Base-by-base conservation (phyloP, 2,888 invertebrate species). In the Cephalotes varians region DNA sequence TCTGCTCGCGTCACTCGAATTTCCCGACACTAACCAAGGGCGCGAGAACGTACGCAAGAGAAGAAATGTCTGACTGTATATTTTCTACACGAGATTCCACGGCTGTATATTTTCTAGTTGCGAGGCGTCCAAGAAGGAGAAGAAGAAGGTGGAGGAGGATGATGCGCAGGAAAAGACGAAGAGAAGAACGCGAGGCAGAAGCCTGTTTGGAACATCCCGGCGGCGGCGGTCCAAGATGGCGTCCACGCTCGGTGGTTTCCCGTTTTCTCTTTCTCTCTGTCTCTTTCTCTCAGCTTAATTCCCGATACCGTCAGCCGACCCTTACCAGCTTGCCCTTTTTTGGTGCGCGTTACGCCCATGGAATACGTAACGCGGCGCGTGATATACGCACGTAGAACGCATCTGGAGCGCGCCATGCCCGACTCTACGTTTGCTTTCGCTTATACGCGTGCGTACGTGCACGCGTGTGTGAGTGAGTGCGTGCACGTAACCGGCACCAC, bases 271-370 rank as follows among this genome's bases (percentile, higher is more conserved):
- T 21, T 65, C 49, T 81, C 73, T 62, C 74, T 44, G 31, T 28
- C 60, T 80, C 86, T 76, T 82, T 83, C 76, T 81, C 74, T 73
- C 56, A 54, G 67, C 71, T 85, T 76, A 85, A 87, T 89, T 85
- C 84, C 85, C 84, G 83, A 87, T 88, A 81, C 77, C 81, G 83
- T 54, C 86, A 77, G 62, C 51, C 82, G 56, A 44, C 34, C 31
- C 60, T 67, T 56, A 58, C 82, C 80, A 54, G 64, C 69, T 44
- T 64, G 60, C 51, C 86, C 81, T 82, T 90, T 84, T 85, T 89
- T 67, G 77, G 84, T 51, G 49, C 81, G 54, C 80, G 87, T 81
- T 85, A 89, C 90, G 85, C 89, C 86, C 88, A 87, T 90, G 69
- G 88, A 90, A 90, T 90, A 86, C 85, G 72, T 82, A 88, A 88